Evolutionary conservation across 2,797 vertebrate genomes (phyloP).

Genomic region (Cygnus olor): DNA sequence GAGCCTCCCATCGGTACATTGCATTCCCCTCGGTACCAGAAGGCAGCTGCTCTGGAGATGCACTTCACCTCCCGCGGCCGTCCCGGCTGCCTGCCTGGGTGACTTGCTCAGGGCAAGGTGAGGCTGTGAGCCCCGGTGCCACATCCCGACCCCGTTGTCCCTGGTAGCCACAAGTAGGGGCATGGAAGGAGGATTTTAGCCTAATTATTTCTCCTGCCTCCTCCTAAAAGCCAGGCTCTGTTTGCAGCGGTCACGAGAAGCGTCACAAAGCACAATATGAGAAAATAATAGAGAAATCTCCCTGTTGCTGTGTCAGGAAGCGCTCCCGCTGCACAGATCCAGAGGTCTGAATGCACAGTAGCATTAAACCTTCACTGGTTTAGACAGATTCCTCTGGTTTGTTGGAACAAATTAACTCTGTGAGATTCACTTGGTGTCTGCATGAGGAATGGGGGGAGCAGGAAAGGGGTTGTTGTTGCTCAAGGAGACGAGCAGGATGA

Average conservation of each 20-base stretch:
- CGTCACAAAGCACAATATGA: neutral
- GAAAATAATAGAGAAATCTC: neutral
- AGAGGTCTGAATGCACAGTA: constrained; percentile 41
- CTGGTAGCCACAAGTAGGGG: neutral
- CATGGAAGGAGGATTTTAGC: neutral
- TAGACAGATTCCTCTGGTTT: constrained; percentile 28
- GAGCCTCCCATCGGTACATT: constrained; percentile 65
- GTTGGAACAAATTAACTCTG: constrained; percentile 50
- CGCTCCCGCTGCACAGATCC: neutral
- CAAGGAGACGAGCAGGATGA: constrained; percentile 41
- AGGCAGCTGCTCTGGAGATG: constrained; percentile 60
- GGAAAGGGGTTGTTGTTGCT: constrained; percentile 19
- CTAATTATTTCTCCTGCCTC: neutral
- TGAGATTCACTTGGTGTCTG: neutral
- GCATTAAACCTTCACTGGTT: constrained; percentile 24
- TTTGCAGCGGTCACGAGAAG: neutral
- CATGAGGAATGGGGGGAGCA: neutral
- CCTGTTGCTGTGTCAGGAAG: neutral
- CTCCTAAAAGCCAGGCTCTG: neutral
- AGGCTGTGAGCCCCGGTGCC: neutral
- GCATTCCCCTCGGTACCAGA: constrained; percentile 53
- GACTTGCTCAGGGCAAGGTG: neutral
- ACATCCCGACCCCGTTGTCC: neutral
- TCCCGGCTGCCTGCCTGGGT: neutral
- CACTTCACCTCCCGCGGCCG: neutral